Percentiles rank a stretch among this genome's conserved stretches.
Evolutionary conservation across 2,888 invertebrate species (phyloP).

Genomic region (Heterodera filipjevi): DNA sequence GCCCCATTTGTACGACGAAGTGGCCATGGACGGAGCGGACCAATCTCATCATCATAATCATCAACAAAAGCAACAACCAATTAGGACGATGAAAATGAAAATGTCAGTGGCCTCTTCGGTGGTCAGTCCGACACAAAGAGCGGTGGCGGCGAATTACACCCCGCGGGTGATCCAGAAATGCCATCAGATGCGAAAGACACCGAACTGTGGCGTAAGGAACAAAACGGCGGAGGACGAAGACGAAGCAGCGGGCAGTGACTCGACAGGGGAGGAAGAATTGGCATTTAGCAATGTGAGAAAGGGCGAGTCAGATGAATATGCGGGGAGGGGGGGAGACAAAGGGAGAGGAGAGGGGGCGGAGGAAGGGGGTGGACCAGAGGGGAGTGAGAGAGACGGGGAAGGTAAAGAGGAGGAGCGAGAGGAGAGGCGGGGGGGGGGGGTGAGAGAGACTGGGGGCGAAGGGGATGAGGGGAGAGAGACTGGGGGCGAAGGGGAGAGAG

Average conservation of each 20-base stretch:
- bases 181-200: background rate
- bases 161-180: slow-evolving; percentile 23
- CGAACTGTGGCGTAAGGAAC: background rate
- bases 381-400: too few species aligned
- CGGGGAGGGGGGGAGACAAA: too few species aligned
- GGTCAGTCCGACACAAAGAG: slow-evolving; percentile 6
- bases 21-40: slow-evolving; percentile 22
- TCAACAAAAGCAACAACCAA: background rate
- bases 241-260: slow-evolving; percentile 29
- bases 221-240: slow-evolving; percentile 41
- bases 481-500: too few species aligned
- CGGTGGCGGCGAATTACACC: slow-evolving; percentile 20
- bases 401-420: too few species aligned
- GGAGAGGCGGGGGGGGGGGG: too few species aligned
- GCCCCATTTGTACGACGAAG: slow-evolving; percentile 44
- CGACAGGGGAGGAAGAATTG: slow-evolving; percentile 1
- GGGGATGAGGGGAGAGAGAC: too few species aligned
- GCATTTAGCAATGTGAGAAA: background rate
- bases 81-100: background rate
- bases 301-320: too few species aligned
- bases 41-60: background rate
- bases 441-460: too few species aligned
- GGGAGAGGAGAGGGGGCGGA: too few species aligned
- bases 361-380: too few species aligned
- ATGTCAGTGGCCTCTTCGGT: background rate